Conservation (phyloP, 2,888 invertebrate genomes). For the Octonoba sinensis region DNA sequence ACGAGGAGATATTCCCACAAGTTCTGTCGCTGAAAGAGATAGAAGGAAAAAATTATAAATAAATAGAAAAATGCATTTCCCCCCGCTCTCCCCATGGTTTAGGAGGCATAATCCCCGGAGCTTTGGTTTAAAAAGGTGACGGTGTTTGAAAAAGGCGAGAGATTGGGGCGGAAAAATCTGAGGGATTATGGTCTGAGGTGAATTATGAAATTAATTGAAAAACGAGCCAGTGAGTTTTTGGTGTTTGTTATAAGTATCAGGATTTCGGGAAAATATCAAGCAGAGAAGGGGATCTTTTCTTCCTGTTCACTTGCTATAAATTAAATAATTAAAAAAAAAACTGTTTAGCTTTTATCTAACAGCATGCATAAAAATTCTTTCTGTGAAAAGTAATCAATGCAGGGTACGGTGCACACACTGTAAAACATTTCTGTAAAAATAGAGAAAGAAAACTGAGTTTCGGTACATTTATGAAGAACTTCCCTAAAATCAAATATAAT, state of each 20-base stretch:
- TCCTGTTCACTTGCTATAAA: background rate
- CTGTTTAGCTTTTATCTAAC: no score
- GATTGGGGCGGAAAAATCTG: conserved; percentile 1
- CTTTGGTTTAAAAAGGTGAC: conserved; percentile 18
- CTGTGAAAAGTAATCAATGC: no score
- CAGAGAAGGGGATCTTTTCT: background rate
- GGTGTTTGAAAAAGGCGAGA: background rate
- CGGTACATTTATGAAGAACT: no score
- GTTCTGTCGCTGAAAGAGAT: background rate
- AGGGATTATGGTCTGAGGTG: conserved; percentile 46
- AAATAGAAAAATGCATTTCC: no score
- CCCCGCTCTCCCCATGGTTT: background rate
- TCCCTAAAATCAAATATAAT: no score
- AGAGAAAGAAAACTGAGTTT: no score
- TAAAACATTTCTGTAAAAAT: no score
- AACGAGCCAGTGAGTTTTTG: conserved; percentile 13
- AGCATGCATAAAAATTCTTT: no score
- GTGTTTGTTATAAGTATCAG: conserved; percentile 18
- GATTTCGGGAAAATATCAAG: background rate
- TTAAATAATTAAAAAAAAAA: no score
- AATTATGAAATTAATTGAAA: conserved; percentile 59
- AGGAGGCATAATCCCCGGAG: background rate
- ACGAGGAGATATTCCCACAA: background rate
- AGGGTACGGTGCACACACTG: no score
- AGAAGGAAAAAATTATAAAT: background rate